Evolutionary conservation across 2,888 invertebrate genomes (phyloP), one percentile per base, ranked within the genome.

Genomic region (Phortica okadai): DNA sequence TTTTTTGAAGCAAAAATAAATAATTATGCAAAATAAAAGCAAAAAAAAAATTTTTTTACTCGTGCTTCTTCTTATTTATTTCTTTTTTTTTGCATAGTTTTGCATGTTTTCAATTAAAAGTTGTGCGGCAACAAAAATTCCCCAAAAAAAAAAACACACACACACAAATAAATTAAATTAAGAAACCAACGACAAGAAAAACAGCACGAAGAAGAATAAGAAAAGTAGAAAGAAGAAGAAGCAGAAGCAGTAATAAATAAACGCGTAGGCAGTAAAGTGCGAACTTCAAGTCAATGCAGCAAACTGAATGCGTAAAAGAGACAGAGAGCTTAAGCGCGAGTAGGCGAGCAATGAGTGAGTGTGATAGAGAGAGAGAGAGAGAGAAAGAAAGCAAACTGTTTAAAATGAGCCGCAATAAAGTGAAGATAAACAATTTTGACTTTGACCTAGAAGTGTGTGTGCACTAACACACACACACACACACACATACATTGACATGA

Each of bases 91-190:
- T 2, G 21, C 62, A 62, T 25, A 14, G 50, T 50, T 50, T 50
- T 50, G 4, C 62, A 62, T n/a, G 10, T 62, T 62, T 62, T 62
- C 62, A 62, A 62, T 62, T 62, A 62, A 62, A 62, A 62, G 62
- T 62, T 62, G 62, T 16, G 21, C 16, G 10, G 16, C 25, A 25
- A 21, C 33, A 33, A 33, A 33, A 33, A 56, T n/a, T 5, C 1
- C 2, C 33, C 33, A 0, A 33, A 33, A 33, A 33, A 33, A 33
- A 33, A 2, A 0, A 33, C 33, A 33, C 21, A 21, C 21, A 21
- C 21, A 56, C 16, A 16, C 14, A 14, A 14, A 54, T 14, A 54
- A 56, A 56, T 11, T 56, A 56, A 56, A 56, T 56, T 56, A 56
- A 6, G 56, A 16, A n/a, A 56, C 14, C 14, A 16, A 16, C 16